Base-by-base conservation (phyloP, 1,140 invertebrate species). In the Brachionus calyciflorus region DNA sequence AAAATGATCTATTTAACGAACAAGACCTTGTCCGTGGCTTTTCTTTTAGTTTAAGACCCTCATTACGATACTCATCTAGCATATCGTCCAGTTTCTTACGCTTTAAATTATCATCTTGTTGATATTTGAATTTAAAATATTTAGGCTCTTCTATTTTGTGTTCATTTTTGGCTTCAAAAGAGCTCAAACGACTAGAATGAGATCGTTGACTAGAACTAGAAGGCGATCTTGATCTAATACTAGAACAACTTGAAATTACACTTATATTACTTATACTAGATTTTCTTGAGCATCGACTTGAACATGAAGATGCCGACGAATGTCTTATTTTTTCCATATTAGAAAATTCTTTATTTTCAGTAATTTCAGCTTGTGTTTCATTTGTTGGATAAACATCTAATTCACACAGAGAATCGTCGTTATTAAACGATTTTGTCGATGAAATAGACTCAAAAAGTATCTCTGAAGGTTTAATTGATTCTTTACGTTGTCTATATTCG, bases 401-500 rank as follows among this genome's bases (percentile, higher is more conserved):
- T 19, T 65, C 60, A 44, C 60, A 65, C 2, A 65, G 10, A 17
- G 60, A 65, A 41, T 65, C 60, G 37, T 65, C 60, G 40, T 65
- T 65, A 14, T 19, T 65, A 17, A 41, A 44, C 19, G 60, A 65
- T 37, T 65, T 60, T 12, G 28, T 60, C 30, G 55, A 60, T 30
- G 55, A 60, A 7, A 60, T 37, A 10, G 55, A 65, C 12, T 65
- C 40, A 37, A 65, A 65, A 4, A 65, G 24, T 19, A 12, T 37
- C n/a, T 65, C 60, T 7, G 37, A 21, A 12, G 19, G 60, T 37
- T 65, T 65, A 24, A 65, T 37, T 12, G 10, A 14, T 19, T 65
- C 40, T 44, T 65, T 65, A 21, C 60, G 60, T 28, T 65, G 60
- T 65, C 60, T 65, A 6, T 65, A 65, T 37, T 65, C 60, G 40